Evolutionary conservation across 2,113 vertebrate species (phyloP).

Genomic region (Pelodiscus sinensis): DNA sequence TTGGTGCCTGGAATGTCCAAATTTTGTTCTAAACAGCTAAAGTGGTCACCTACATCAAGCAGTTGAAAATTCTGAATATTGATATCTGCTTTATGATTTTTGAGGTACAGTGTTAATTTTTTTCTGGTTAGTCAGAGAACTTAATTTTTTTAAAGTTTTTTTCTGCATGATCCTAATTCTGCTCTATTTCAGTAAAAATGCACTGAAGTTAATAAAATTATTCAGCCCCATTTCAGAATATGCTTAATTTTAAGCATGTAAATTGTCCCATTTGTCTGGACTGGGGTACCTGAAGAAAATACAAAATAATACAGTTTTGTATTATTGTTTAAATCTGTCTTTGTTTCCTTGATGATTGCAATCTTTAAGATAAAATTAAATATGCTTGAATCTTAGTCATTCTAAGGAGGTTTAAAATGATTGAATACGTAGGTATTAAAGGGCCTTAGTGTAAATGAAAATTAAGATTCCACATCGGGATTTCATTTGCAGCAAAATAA

Average conservation of each 20-base stretch:
- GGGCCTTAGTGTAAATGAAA: not conserved
- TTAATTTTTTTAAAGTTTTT: not conserved
- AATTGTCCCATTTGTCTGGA: not conserved
- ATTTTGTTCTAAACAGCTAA: not conserved
- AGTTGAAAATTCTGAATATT: not conserved
- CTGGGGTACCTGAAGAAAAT: not conserved
- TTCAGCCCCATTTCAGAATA: not conserved
- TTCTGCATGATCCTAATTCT: not conserved
- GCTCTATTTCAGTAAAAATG: not conserved
- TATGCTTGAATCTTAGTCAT: not conserved
- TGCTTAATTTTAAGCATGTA: fast-evolving
- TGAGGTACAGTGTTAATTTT: not conserved
- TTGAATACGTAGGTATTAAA: not conserved
- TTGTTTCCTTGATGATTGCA: not conserved
- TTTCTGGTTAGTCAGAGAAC: not conserved
- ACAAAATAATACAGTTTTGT: not conserved
- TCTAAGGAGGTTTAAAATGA: not conserved
- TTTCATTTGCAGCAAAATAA: not conserved
- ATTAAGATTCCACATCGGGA: not conserved
- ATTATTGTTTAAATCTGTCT: not conserved
- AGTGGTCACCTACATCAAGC: not conserved
- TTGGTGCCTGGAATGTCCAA: not conserved
- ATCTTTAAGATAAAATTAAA: not conserved
- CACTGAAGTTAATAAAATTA: not conserved
- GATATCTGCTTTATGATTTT: too few species aligned